Evolutionary conservation across 2,113 vertebrate genomes (phyloP), one percentile per base, ranked within the genome.

Genomic region (Callionymus lyra): DNA sequence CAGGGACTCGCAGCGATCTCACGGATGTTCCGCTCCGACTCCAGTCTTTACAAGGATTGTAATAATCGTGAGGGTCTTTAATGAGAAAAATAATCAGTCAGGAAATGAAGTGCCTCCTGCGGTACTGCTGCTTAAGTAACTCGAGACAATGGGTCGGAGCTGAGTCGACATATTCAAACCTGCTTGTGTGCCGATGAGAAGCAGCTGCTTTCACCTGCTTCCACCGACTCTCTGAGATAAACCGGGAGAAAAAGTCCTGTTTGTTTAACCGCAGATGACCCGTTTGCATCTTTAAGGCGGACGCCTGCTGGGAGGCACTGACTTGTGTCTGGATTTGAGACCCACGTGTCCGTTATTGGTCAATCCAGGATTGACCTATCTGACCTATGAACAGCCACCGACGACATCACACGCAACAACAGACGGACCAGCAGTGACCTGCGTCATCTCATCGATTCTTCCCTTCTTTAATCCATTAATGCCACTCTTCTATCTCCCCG

Each of bases 301-400:
- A n/a, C n/a, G n/a, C n/a, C n/a, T n/a, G n/a, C n/a, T 10, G 44
- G 31, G 57, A 52, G 12, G 16, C 33, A 18, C 38, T 51, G 12
- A 70, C 67, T 67, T 72, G 63, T 50, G 32, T 27, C 21, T 27
- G 21, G 21, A 27, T 27, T 27, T 4, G 4, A 27, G 21, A 14
- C 9, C 18, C 37, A 39, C 41, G 44, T 41, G 38, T 34, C 59
- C 62, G 59, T 66, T 41, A 53, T 53, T 64, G 65, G 63, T 41
- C 54, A 45, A 43, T 56, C 59, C 36, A 4, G 53, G 46, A 49
- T 16, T 66, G 59, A 47, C 47, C 59, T 36, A 39, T 33, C 31
- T 34, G 19, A 34, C 15, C 14, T 33, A n/a, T n/a, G n/a, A n/a
- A n/a, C n/a, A n/a, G n/a, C n/a, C n/a, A n/a, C n/a, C n/a, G n/a